These are phyloP conservation scores for Teinopalpus imperialis DNA, from an alignment of 2,888 invertebrate genomes.

Conservation along the genomic window DNA sequence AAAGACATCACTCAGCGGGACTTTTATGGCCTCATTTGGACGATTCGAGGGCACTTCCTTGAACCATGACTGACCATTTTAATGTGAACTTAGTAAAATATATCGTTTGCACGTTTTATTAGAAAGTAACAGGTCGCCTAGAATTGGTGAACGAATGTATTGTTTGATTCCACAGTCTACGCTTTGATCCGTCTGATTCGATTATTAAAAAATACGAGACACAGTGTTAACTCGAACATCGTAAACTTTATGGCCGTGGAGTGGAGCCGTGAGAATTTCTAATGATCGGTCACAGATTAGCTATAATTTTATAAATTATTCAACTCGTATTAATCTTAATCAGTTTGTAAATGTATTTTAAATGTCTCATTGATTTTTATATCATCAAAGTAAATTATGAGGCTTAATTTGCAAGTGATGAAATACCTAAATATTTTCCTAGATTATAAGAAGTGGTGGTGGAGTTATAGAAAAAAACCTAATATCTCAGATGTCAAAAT, in stretches of 20 bases:
- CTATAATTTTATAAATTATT: conserved; percentile 22
- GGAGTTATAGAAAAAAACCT: conserved; percentile 80
- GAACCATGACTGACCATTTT: conserved; percentile 58
- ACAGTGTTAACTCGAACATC: conserved; percentile 45
- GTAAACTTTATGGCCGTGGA: conserved; percentile 65
- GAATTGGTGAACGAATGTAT: conserved; percentile 13
- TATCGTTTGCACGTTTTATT: conserved; percentile 6
- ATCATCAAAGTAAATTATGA: conserved; percentile 9
- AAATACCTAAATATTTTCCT: conserved; percentile 44
- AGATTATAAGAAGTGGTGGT: conserved; percentile 72
- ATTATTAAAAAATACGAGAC: conserved; percentile 58
- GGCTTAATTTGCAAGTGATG: conserved; percentile 6
- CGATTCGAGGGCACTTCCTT: conserved; percentile 69
- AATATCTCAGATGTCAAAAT: conserved; percentile 83
- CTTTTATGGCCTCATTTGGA: conserved; percentile 71
- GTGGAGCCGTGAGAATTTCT: conserved; percentile 62
- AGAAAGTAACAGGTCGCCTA: conserved; percentile 8
- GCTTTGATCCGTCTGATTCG: conserved; percentile 45
- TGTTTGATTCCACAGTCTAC: conserved; percentile 17
- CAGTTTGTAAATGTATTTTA: conserved; percentile 4
- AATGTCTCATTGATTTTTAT: conserved; percentile 4
- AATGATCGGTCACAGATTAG: conserved; percentile 47
- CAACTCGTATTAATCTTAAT: not conserved
- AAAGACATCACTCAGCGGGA: conserved; percentile 67
- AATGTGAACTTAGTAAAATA: conserved; percentile 37